Conservation (phyloP, 2,113 vertebrate species). For the Sporophila hypoxantha region DNA sequence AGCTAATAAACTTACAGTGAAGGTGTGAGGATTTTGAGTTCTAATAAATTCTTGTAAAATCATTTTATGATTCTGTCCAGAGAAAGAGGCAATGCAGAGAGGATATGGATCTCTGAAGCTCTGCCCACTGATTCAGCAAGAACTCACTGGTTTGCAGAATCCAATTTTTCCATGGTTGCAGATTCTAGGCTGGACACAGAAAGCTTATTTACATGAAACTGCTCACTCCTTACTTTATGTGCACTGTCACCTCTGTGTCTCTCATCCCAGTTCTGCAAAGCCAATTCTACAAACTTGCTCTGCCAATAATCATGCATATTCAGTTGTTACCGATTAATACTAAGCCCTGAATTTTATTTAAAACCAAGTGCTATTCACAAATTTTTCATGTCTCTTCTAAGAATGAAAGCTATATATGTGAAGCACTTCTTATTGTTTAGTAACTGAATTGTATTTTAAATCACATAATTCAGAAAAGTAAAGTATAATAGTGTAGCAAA, state of each 20-base stretch:
- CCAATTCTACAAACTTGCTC: slow-evolving; percentile 17
- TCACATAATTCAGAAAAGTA: not conserved
- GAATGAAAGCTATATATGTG: not conserved
- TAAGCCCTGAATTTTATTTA: slow-evolving; percentile 18
- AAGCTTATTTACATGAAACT: slow-evolving; percentile 49
- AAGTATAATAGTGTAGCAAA: slow-evolving; percentile 29
- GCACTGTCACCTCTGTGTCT: slow-evolving; percentile 23
- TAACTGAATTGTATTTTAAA: slow-evolving; percentile 10
- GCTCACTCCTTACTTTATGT: slow-evolving; percentile 29
- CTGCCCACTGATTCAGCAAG: slow-evolving; percentile 41
- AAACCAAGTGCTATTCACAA: not conserved
- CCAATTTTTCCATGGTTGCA: slow-evolving; percentile 30
- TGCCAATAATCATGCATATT: slow-evolving; percentile 47
- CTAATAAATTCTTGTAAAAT: slow-evolving; percentile 23
- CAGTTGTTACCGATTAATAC: slow-evolving; percentile 40
- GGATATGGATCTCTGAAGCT: slow-evolving; percentile 14
- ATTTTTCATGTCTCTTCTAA: not conserved
- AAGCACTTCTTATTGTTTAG: slow-evolving; percentile 16
- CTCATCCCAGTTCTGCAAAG: slow-evolving; percentile 24
- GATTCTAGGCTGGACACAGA: slow-evolving; percentile 13
- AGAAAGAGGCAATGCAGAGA: not conserved
- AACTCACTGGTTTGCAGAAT: slow-evolving; percentile 30
- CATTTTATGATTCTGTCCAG: slow-evolving; percentile 24
- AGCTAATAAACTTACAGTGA: slow-evolving; percentile 34
- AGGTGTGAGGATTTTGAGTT: not conserved